Percentiles rank a stretch among this genome's conserved stretches.
Evolutionary conservation across 2,888 invertebrate genomes (phyloP).

Genomic region (Nemotelus nigrinus): DNA sequence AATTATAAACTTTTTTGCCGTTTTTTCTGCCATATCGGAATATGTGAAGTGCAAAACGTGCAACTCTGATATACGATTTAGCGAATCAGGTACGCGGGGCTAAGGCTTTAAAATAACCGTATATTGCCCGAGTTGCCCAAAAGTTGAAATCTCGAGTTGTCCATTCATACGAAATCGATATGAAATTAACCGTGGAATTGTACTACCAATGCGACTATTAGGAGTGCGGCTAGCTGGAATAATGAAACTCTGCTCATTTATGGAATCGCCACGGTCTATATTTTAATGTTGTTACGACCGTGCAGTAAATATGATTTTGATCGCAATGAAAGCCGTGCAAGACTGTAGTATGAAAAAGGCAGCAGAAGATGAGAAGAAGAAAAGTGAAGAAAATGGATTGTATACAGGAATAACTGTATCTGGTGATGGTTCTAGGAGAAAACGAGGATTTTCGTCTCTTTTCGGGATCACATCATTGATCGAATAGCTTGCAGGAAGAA

Average conservation of each 20-base stretch:
- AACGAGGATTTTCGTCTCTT: not conserved
- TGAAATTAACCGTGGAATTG: not conserved
- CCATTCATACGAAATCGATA: slow-evolving; percentile 12
- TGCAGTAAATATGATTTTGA: slow-evolving; percentile 11
- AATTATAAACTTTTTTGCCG: slow-evolving; percentile 19
- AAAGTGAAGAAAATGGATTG: not conserved
- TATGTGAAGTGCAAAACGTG: not conserved
- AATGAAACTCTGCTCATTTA: not conserved
- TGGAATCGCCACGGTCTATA: not conserved
- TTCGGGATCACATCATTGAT: not conserved
- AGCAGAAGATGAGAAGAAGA: not conserved
- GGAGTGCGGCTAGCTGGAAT: not conserved
- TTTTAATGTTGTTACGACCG: not conserved
- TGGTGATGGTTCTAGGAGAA: not conserved
- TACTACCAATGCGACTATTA: not conserved
- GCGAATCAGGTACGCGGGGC: not conserved
- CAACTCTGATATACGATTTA: not conserved
- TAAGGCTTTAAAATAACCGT: not conserved
- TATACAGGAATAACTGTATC: slow-evolving; percentile 11
- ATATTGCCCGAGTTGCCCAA: not conserved
- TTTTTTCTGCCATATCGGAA: slow-evolving; percentile 7
- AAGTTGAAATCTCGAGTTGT: not conserved
- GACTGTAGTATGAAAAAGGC: slow-evolving; percentile 12
- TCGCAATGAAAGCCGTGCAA: slow-evolving; percentile 4
- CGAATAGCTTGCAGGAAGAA: no score